Conservation (phyloP, 2,797 vertebrate species). For the Gallirallus australis region DNA sequence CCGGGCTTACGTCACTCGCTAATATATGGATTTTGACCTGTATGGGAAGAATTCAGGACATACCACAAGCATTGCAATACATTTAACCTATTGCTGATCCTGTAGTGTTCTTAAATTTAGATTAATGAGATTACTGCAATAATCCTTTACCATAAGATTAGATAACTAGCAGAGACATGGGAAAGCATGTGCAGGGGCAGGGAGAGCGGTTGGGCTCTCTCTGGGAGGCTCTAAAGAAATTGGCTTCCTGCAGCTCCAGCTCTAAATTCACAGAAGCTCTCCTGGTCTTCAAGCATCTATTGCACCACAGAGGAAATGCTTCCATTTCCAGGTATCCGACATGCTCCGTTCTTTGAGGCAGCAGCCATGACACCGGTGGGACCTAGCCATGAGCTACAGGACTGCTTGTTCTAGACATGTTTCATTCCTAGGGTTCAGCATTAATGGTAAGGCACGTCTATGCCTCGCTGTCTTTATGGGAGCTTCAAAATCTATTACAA, state of each 20-base stretch:
- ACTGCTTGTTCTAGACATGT: background rate
- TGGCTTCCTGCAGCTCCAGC: background rate
- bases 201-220: background rate
- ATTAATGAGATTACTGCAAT: background rate
- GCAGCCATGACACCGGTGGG: background rate
- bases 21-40: background rate
- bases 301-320: background rate
- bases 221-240: background rate
- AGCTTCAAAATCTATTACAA: slow-evolving; percentile 4
- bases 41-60: background rate
- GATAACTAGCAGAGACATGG: background rate
- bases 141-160: background rate
- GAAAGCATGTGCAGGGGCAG: background rate
- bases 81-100: background rate
- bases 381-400: background rate
- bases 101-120: background rate
- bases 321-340: background rate
- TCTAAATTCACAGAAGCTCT: background rate
- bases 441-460: background rate
- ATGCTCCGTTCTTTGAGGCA: background rate
- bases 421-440: background rate
- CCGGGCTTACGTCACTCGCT: fast-evolving
- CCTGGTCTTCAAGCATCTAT: background rate
- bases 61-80: background rate
- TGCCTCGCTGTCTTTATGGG: background rate